Base-by-base conservation (phyloP, 2,888 invertebrate species). In the Dicycla oo region DNA sequence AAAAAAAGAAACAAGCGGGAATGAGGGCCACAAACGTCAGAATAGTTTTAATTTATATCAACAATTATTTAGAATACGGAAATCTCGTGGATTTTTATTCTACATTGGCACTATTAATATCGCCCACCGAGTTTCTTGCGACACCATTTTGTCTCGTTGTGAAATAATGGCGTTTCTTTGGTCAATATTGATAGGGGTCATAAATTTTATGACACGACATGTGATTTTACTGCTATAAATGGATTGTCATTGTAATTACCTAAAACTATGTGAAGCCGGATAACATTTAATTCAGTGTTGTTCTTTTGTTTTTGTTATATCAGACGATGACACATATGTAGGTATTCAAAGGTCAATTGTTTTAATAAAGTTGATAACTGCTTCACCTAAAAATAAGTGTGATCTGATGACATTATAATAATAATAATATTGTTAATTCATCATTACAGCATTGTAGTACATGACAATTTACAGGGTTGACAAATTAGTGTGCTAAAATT, bases 11-110 rank as follows among this genome's bases (percentile, higher is more conserved):
- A 82, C 70, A 82, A 86, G 86, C 86, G 85, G 88, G 85, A 88
- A 91, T 89, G 84, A 87, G 83, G 81, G 88, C 89, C 76, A 91
- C 91, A 90, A 92, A 92, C 85, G 93, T 92, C 91, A 92, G 88
- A 90, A 86, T 83, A 78, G 75, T 85, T 90, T 91, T 91, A 91
- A 93, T 93, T 92, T 93, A 94, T 92, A 86, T 77, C 84, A 78
- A 89, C 88, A 88, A 91, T 91, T 90, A 88, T 83, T 86, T 81
- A 80, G 69, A 88, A 91, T 91, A 91, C 90, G 90, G 89, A 90
- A 91, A 91, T 88, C 83, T 89, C 72, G 78, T 86, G 82, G 88
- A 89, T 88, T 89, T 87, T 87, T 84, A 89, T 87, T 88, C 86
- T 83, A 85, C 85, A 82, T 88, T 84, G 77, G 82, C 80, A 85